Evolutionary conservation across 2,797 vertebrate genomes (phyloP).

Genomic region (Telmatherina bonti): DNA sequence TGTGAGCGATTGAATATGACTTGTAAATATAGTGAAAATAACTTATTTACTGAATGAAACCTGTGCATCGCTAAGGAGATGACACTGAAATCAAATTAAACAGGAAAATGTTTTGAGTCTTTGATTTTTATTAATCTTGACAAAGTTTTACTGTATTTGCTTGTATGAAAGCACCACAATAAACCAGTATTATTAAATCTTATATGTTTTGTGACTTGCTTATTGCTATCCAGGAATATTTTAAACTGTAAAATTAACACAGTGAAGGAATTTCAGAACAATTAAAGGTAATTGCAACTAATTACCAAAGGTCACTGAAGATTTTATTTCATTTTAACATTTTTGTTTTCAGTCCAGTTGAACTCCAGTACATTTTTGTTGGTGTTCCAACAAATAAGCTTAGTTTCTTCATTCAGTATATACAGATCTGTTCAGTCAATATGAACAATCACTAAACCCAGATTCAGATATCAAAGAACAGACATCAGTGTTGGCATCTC

Average conservation of each 20-base stretch:
- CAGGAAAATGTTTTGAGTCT: constrained; percentile 37
- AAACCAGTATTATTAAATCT: constrained; percentile 79
- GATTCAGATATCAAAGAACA: neutral
- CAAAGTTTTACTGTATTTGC: constrained; percentile 70
- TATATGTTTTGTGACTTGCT: constrained; percentile 33
- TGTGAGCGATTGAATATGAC: constrained; percentile 44
- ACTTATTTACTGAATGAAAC: constrained; percentile 67
- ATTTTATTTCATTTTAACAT: neutral
- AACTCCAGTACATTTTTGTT: neutral
- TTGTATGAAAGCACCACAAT: constrained; percentile 68
- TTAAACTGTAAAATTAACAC: neutral
- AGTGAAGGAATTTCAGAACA: neutral
- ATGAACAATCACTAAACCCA: neutral
- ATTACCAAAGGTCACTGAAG: neutral
- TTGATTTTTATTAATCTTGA: constrained; percentile 61
- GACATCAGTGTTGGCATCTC: too few relatives aligned
- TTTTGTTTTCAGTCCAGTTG: neutral
- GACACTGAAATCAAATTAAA: constrained; percentile 42
- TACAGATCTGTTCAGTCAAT: neutral
- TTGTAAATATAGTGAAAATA: constrained; percentile 67
- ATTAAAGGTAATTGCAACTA: neutral
- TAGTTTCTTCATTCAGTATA: neutral
- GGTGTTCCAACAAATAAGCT: neutral
- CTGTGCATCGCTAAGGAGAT: constrained; percentile 45
- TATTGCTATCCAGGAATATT: neutral